Evolutionary conservation across 1,140 invertebrate species (phyloP).

Genomic region (Eupristina koningsbergeri): DNA sequence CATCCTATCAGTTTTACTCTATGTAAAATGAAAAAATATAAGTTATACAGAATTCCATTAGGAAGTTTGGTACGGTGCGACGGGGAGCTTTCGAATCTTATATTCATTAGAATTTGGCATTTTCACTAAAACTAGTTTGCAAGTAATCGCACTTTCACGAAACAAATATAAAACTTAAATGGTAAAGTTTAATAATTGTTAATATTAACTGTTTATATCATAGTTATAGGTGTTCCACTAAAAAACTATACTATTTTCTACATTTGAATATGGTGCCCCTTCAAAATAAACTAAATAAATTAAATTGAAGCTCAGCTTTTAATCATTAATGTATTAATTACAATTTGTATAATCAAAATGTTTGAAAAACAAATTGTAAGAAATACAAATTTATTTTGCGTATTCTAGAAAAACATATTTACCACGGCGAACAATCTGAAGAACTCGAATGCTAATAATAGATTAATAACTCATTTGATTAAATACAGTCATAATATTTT

Average conservation of each 20-base stretch:
- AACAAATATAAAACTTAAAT: conserved; percentile 52
- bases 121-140: conserved; percentile 52
- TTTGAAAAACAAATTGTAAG: too few species aligned
- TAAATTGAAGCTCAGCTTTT: too few species aligned
- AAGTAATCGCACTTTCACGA: conserved; percentile 48
- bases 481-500: too few species aligned
- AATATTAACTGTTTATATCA: conserved; percentile 43
- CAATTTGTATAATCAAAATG: too few species aligned
- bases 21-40: conserved; percentile 25
- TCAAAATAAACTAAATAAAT: conserved; percentile 54
- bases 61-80: conserved; percentile 38
- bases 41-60: conserved; percentile 52
- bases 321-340: too few species aligned
- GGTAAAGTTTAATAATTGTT: conserved; percentile 50
- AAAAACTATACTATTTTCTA: conserved; percentile 46
- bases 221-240: conserved; percentile 28
- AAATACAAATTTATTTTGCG: too few species aligned
- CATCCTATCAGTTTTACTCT: background rate
- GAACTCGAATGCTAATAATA: too few species aligned
- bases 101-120: conserved; percentile 54
- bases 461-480: too few species aligned
- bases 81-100: conserved; percentile 52
- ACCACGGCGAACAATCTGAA: too few species aligned
- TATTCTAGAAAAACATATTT: too few species aligned
- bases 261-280: conserved; percentile 40